These are phyloP conservation scores for Lepidotrigona ventralis DNA, from an alignment of 1,140 invertebrate genomes.

Conservation along the genomic window DNA sequence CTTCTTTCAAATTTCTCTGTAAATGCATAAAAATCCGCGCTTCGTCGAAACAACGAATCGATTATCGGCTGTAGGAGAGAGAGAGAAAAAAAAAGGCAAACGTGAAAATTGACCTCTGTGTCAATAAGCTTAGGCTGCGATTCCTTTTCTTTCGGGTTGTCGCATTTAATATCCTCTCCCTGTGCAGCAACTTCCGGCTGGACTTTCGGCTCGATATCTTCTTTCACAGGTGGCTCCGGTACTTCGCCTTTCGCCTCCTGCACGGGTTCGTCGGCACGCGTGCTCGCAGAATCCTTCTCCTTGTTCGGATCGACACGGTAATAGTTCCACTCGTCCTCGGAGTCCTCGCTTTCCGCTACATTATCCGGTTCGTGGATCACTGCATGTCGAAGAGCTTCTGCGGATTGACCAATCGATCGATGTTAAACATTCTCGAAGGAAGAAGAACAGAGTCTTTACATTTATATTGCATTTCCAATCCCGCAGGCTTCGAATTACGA, in stretches of 20 bases:
- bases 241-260: constrained; percentile 20
- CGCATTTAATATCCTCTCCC: constrained; percentile 46
- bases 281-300: constrained; percentile 57
- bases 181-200: neutral
- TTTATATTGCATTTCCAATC: no score
- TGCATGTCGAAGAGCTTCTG: constrained; percentile 73
- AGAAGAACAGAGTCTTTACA: no score
- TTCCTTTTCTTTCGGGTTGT: constrained; percentile 27
- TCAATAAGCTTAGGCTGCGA: constrained; percentile 50
- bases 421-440: neutral
- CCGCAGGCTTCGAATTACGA: no score
- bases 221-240: constrained; percentile 9
- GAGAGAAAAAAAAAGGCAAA: no score
- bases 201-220: constrained; percentile 28
- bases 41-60: no score
- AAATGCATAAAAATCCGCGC: no score
- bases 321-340: constrained; percentile 90
- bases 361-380: constrained; percentile 82
- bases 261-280: constrained; percentile 35
- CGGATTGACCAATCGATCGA: constrained; percentile 46
- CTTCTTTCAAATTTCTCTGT: no score
- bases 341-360: constrained; percentile 88
- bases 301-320: constrained; percentile 83
- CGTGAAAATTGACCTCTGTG: constrained; percentile 44
- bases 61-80: no score